Conservation (phyloP, 2,797 vertebrate species). For the Trematomus bernacchii region DNA sequence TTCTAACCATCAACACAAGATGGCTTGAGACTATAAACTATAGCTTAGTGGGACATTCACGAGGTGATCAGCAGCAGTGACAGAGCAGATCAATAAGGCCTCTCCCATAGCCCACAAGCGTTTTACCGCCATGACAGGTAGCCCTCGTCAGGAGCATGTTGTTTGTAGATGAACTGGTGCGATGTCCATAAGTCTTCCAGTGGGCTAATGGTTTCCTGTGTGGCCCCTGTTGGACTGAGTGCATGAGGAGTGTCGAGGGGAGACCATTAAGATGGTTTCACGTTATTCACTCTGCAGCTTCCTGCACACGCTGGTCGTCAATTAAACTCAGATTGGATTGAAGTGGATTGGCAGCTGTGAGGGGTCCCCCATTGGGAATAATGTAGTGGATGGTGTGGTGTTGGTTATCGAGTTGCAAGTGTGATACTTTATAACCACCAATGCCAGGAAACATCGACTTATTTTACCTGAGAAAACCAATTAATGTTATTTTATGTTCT, state of each 20-base stretch:
- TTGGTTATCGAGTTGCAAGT: constrained; percentile 39
- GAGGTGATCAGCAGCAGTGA: constrained; percentile 43
- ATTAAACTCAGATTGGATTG: constrained; percentile 44
- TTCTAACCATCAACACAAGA: constrained; percentile 33
- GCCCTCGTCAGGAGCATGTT: constrained; percentile 34
- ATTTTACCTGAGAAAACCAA: neutral
- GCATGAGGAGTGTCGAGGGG: constrained; percentile 16
- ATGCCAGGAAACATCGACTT: neutral
- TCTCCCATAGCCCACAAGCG: constrained; percentile 14
- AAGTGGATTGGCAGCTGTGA: constrained; percentile 39
- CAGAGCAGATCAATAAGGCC: constrained; percentile 40
- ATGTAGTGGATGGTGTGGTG: constrained; percentile 20
- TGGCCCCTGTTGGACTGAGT: constrained; percentile 55
- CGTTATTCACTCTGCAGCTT: constrained; percentile 48
- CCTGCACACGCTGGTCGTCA: constrained; percentile 39
- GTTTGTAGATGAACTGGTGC: constrained; percentile 53
- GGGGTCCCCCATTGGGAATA: constrained; percentile 25
- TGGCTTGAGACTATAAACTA: constrained; percentile 5
- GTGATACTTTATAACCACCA: constrained; percentile 4
- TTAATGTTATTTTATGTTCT: no score
- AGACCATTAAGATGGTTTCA: constrained; percentile 52
- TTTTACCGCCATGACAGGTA: constrained; percentile 25
- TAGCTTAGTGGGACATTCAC: constrained; percentile 42
- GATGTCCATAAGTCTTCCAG: constrained; percentile 46
- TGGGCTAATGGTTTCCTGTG: constrained; percentile 57